Evolutionary conservation across 1,140 invertebrate species (phyloP).

Genomic region (Octopus bimaculoides): DNA sequence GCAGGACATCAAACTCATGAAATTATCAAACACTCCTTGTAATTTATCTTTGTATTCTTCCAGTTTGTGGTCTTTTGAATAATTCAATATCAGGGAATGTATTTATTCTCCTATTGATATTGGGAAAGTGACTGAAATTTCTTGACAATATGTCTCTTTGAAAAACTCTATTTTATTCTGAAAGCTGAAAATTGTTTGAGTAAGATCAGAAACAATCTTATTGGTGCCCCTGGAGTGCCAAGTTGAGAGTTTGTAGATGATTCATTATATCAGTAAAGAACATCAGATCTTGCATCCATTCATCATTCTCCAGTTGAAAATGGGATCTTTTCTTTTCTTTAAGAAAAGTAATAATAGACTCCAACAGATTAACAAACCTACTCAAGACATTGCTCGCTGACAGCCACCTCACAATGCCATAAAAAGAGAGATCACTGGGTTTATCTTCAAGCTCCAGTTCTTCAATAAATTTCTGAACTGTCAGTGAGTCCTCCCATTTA

Average conservation of each 20-base stretch:
- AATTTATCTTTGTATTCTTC: slow-evolving; percentile 3
- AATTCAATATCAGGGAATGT: slow-evolving; percentile 1
- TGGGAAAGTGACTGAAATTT: no score
- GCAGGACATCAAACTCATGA: background rate
- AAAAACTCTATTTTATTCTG: background rate
- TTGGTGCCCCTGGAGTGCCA: background rate
- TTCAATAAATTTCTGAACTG: slow-evolving; percentile 7
- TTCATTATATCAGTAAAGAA: background rate
- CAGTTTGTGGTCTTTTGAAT: background rate
- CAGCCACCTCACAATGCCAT: background rate
- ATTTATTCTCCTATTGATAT: background rate
- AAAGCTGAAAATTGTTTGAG: slow-evolving; percentile 2
- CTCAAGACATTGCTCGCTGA: background rate
- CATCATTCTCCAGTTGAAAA: background rate
- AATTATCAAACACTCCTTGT: background rate
- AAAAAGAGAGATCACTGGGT: background rate
- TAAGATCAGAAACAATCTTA: slow-evolving; percentile 6
- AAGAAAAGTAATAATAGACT: background rate
- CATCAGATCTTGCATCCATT: background rate
- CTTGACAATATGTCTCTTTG: background rate
- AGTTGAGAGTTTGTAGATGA: background rate
- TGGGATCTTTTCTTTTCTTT: background rate
- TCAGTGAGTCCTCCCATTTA: background rate
- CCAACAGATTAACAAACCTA: background rate
- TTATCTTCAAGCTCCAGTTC: background rate